Evolutionary conservation across 2,797 vertebrate species (phyloP), one percentile per base, ranked within the genome.

Genomic region (Sebastiscus albofasciatus): DNA sequence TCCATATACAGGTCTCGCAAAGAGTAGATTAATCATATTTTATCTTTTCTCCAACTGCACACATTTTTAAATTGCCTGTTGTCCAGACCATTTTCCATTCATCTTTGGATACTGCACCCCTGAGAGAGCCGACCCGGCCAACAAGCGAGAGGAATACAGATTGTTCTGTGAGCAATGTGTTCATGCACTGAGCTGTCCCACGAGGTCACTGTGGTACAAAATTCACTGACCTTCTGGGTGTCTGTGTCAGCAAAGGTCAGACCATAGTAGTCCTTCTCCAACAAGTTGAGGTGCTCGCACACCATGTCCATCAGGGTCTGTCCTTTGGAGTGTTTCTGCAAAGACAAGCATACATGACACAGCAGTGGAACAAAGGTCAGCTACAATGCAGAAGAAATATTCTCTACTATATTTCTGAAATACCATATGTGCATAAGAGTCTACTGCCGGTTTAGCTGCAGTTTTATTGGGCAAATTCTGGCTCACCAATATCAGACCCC

Each of bases 231-330:
- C 98, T 99, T 99, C 92, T 99, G 98, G 89, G 96, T 99, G 93
- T 99, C 98, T 0, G 97, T 93, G 79, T 99, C 98, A 0, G 97
- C 97, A 95, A 98, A 99, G 67, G 96, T 98, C 90, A 99, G 92
- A 72, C 98, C 97, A 0, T 97, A 99, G 95, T 99, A 99, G 92
- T 99, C 98, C 90, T 99, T 99, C 94, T 99, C 98, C 93, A 99
- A 94, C 67, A 99, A 94, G 93, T 99, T 99, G 81, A 99, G 97
- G 89, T 99, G 98, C 86, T 97, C 98, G 1, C 97, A 99, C 81
- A 99, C 97, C 94, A 97, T 87, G 88, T 99, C 97, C 72, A 98
- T 96, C 67, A 99, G 96, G 34, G 95, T 93, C 93, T 99, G 98
- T 85, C 98, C 98, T 89, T 96, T 97, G 79, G 97, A 97, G 0